These are phyloP conservation scores for Galaxias olidus DNA, from an alignment of 2,797 vertebrate species.

Conservation along the genomic window DNA sequence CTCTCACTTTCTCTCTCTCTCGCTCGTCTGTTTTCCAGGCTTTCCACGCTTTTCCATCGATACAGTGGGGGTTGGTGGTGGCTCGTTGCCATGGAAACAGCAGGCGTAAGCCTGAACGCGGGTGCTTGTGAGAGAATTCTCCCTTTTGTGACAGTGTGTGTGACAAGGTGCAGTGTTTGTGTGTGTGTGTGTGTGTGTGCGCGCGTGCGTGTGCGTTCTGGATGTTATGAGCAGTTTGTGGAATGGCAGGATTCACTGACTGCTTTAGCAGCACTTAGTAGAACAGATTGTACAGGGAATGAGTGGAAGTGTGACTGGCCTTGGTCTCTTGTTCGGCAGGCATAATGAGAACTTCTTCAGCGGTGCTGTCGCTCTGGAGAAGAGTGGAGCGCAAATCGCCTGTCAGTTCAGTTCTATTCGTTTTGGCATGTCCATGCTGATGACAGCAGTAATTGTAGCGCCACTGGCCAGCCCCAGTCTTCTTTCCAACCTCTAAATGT, in stretches of 20 bases:
- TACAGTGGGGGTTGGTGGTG: slow-evolving; percentile 47
- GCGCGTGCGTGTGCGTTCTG: slow-evolving; percentile 17
- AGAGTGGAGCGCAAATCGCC: slow-evolving; percentile 6
- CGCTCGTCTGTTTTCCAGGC: slow-evolving; percentile 39
- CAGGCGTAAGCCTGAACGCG: slow-evolving; percentile 49
- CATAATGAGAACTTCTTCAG: slow-evolving; percentile 11
- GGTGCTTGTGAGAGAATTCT: slow-evolving; percentile 34
- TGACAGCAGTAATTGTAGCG: slow-evolving; percentile 8
- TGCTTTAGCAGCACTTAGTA: neutral
- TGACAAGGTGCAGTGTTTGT: slow-evolving; percentile 3
- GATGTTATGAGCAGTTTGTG: slow-evolving; percentile 18
- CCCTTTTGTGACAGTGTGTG: slow-evolving; percentile 22
- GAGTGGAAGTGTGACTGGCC: neutral
- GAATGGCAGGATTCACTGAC: slow-evolving; percentile 1
- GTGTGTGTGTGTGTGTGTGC: slow-evolving; percentile 5
- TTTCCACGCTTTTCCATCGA: slow-evolving; percentile 48
- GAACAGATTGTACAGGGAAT: neutral
- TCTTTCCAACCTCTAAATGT: neutral
- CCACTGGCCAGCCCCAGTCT: neutral
- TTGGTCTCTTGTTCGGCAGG: neutral
- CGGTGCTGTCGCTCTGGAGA: slow-evolving; percentile 5
- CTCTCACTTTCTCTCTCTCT: slow-evolving; percentile 39
- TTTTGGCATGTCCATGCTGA: slow-evolving; percentile 24
- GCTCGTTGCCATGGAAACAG: slow-evolving; percentile 74
- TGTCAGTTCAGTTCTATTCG: slow-evolving; percentile 30